Evolutionary conservation across 2,888 invertebrate genomes (phyloP).

Genomic region (Sarcophaga rosellei): DNA sequence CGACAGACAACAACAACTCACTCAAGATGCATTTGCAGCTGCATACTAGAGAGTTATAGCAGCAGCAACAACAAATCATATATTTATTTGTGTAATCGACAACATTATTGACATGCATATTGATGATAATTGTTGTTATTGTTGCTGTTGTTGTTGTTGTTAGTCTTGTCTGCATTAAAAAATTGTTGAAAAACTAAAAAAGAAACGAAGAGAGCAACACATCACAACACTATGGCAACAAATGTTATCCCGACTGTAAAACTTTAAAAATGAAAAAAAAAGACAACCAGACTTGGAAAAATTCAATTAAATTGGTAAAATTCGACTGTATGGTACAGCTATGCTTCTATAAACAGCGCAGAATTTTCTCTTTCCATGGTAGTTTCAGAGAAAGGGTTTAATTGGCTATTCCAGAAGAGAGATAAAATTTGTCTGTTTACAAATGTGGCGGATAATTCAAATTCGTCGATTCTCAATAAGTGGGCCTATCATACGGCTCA

Average conservation of each 20-base stretch:
- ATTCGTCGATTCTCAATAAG: too few relatives aligned
- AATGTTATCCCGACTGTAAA: too few relatives aligned
- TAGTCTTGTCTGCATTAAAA: slow-evolving; percentile 45
- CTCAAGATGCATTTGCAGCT: slow-evolving; percentile 68
- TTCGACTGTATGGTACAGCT: too few relatives aligned
- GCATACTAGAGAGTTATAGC: slow-evolving; percentile 36
- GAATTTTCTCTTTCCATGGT: not conserved
- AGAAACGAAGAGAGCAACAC: not conserved
- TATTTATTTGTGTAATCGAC: slow-evolving; percentile 63
- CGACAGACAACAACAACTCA: not conserved
- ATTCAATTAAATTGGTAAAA: too few relatives aligned
- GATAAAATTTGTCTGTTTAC: too few relatives aligned
- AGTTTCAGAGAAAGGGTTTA: too few relatives aligned
- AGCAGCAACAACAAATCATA: slow-evolving; percentile 60
- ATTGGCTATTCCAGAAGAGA: too few relatives aligned
- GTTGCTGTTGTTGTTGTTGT: not conserved
- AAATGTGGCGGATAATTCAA: too few relatives aligned
- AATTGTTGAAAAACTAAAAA: slow-evolving; percentile 1
- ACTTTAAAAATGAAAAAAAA: not conserved
- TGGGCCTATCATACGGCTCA: too few relatives aligned
- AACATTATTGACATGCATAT: slow-evolving; percentile 67
- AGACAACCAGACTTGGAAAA: not conserved
- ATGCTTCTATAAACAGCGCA: not conserved
- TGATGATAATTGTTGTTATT: not conserved
- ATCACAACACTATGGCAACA: not conserved